A percentile compares a stretch with the other conserved stretches of the same genome.
phyloP scores from a whole-genome alignment of 2,797 vertebrate genomes.

The Glossophaga mutica region DNA sequence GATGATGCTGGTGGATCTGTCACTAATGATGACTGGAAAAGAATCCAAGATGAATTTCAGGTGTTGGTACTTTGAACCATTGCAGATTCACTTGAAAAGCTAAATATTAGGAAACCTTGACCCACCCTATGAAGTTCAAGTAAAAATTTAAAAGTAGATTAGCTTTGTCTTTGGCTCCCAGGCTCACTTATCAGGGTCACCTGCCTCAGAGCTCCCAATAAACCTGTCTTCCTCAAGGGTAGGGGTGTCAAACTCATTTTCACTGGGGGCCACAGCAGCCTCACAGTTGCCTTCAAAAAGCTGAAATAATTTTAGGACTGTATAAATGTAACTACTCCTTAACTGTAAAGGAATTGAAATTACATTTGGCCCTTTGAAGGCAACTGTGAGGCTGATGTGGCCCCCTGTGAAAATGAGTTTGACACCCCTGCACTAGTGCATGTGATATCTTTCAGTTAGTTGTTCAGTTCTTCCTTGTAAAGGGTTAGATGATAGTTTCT shows the following conservation, averaged over 20 bases:
- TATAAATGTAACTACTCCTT: too few species aligned
- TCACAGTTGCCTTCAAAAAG: too few species aligned
- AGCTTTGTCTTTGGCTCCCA: neutral
- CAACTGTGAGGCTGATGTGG: too few species aligned
- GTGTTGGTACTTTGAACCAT: neutral
- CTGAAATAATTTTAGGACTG: too few species aligned
- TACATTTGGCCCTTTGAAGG: too few species aligned
- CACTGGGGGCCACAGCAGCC: too few species aligned
- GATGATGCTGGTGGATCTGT: neutral
- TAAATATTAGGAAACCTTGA: neutral
- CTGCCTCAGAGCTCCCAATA: neutral
- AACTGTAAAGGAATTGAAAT: too few species aligned
- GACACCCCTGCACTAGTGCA: neutral
- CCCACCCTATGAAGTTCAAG: neutral
- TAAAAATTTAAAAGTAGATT: neutral
- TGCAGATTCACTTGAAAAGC: neutral
- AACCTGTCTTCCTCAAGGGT: rapidly evolving
- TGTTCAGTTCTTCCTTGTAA: neutral
- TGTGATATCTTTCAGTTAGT: neutral
- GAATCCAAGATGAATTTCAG: neutral
- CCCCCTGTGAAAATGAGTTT: too few species aligned
- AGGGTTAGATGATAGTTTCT: neutral
- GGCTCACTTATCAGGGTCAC: neutral
- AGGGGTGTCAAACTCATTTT: too few species aligned
- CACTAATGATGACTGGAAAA: neutral